Percentiles rank a stretch among this genome's conserved stretches.
These are phyloP conservation scores for Actinia equina DNA, from an alignment of 64 coral and sea anemone species.

Conservation along the genomic window DNA sequence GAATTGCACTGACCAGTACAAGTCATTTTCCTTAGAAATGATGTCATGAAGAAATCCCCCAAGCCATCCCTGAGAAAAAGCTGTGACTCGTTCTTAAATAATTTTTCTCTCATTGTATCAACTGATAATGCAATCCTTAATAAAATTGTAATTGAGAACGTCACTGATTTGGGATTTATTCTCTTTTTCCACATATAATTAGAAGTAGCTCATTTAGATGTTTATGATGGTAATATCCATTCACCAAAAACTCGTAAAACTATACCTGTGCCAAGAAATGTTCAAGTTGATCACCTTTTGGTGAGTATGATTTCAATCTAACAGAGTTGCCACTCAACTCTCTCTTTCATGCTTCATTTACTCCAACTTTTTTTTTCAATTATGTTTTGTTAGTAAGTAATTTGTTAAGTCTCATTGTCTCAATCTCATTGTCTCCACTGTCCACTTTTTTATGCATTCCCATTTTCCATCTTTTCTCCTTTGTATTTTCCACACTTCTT, in stretches of 20 bases:
- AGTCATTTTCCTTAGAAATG: too few species aligned
- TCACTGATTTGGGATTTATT: not conserved
- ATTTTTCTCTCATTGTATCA: too few species aligned
- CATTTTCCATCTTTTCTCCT: not conserved
- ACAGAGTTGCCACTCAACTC: not conserved
- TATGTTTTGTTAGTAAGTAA: too few species aligned
- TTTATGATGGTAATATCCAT: constrained; percentile 83
- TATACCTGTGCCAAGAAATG: constrained; percentile 69
- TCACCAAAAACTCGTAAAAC: constrained; percentile 67
- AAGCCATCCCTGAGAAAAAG: too few species aligned
- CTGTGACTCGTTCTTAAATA: too few species aligned
- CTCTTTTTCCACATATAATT: not conserved
- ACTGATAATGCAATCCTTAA: too few species aligned
- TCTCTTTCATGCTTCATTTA: not conserved
- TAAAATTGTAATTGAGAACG: too few species aligned
- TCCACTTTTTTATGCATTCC: not conserved
- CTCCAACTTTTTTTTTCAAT: not conserved
- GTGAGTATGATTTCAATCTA: constrained; percentile 41
- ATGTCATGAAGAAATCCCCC: too few species aligned
- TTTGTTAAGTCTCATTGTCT: too few species aligned
- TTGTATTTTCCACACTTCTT: not conserved
- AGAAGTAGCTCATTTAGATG: constrained; percentile 56
- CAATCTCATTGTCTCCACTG: not conserved
- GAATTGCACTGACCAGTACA: too few species aligned
- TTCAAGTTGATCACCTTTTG: constrained; percentile 74